Conservation (phyloP, 2,888 invertebrate genomes). For the Volucella inflata region DNA sequence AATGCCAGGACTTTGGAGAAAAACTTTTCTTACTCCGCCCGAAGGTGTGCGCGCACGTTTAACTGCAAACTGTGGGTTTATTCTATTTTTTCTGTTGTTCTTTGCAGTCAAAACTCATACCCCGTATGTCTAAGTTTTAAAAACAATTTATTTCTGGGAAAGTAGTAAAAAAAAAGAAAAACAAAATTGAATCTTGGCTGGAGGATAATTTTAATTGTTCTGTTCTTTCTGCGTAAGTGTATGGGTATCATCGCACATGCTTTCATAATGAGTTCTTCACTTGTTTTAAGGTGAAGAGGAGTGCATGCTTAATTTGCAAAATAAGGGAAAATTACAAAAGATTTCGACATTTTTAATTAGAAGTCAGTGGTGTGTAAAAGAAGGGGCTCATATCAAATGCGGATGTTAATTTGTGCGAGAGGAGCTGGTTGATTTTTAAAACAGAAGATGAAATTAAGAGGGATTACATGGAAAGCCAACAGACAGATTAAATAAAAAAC, state of each 20-base stretch:
- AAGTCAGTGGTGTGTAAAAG: constrained; percentile 5
- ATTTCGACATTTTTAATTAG: constrained; percentile 43
- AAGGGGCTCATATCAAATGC: not conserved
- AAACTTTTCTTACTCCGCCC: not conserved
- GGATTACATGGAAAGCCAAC: too few species aligned
- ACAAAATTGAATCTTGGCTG: not conserved
- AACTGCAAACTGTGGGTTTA: not conserved
- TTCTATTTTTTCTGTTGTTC: not conserved
- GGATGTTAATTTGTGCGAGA: too few species aligned
- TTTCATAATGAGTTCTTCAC: constrained; percentile 28
- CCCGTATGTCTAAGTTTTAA: not conserved
- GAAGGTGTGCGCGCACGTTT: constrained; percentile 1
- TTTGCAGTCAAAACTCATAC: not conserved
- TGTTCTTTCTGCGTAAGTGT: constrained; percentile 1
- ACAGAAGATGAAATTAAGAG: too few species aligned
- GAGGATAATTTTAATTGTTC: constrained; percentile 30
- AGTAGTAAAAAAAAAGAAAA: not conserved
- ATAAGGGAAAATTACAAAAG: not conserved
- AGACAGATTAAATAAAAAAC: too few species aligned
- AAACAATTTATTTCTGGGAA: not conserved
- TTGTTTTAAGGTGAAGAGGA: not conserved
- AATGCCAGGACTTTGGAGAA: not conserved
- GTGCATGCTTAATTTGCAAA: not conserved
- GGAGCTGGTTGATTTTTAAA: too few species aligned
- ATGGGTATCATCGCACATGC: constrained; percentile 13